Evolutionary conservation across 2,113 vertebrate genomes (phyloP).

Genomic region (Aptenodytes patagonicus): DNA sequence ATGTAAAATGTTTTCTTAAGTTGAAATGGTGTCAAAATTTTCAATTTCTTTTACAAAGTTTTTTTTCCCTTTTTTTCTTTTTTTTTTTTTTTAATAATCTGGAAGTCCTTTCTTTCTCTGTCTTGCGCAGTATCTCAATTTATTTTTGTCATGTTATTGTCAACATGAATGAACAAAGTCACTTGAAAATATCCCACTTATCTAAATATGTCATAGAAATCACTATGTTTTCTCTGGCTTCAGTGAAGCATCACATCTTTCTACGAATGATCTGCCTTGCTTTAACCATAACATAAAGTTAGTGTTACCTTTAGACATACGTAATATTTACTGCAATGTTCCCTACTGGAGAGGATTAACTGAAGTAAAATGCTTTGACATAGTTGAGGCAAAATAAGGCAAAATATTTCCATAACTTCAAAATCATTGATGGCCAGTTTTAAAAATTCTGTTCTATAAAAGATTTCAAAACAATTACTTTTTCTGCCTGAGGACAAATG

Average conservation of each 20-base stretch:
- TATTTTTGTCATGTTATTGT: neutral
- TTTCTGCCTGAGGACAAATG: neutral
- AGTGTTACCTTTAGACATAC: neutral
- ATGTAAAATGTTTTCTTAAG: neutral
- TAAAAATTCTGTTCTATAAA: neutral
- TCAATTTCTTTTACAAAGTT: fast-evolving
- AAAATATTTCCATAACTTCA: neutral
- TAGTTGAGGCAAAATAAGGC: neutral
- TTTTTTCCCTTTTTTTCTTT: fast-evolving
- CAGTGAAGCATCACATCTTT: neutral
- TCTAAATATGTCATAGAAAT: neutral
- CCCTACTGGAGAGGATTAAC: neutral
- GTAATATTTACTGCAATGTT: neutral
- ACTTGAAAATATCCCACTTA: neutral
- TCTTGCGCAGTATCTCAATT: neutral
- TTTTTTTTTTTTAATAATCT: neutral
- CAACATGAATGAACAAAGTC: neutral
- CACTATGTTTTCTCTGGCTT: neutral
- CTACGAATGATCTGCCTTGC: neutral
- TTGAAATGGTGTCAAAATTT: neutral
- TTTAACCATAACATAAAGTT: neutral
- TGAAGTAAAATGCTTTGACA: neutral
- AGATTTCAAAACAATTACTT: neutral
- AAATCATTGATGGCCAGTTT: neutral
- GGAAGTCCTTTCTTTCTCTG: neutral